Base-by-base conservation (phyloP, 2,113 vertebrate genomes). In the Pelecanoides urinatrix region DNA sequence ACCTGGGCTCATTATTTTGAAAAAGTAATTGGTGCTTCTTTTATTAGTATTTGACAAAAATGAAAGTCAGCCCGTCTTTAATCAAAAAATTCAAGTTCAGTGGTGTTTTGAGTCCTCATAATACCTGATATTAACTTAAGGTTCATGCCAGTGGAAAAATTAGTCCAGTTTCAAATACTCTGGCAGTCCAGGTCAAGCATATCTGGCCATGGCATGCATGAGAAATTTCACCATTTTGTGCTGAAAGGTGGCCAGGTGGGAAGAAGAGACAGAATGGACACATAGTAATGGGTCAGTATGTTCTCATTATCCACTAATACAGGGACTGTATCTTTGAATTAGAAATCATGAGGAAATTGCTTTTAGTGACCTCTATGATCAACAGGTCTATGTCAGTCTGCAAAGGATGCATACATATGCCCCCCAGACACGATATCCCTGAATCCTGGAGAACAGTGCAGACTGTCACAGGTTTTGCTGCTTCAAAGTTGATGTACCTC, bases 401-500 rank as follows among this genome's bases (percentile, higher is more conserved):
- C 3, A 6, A 73, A 84, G 30, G 47, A 67, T 30, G 42, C 9
- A 55, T 10, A 45, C 0, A 0, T 27, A 26, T 13, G 7, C 2
- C 2, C 23, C 9, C 7, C 13, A 11, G 7, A 68, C 7, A 26
- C 18, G 56, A 30, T 14, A 76, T 27, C 6, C 15, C 44, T 26
- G 30, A 70, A 56, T 58, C 20, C 29, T 72, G 34, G 36, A 59
- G 75, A 82, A 62, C 5, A 3, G 7, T 34, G 23, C 11, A 81
- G 56, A 12, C 22, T 67, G 15, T 20, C 44, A 68, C n/a, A 29
- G 19, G 26, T 74, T 74, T 92, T 81, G 2, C 9, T 63, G 36
- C 13, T 52, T 76, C 36, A 52, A 59, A 78, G 32, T 11, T 55
- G 18, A 42, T 36, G 10, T 19, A n/a, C 16, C 34, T 70, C 23